Evolutionary conservation across 1,140 invertebrate species (phyloP), one percentile per base, ranked within the genome.

Genomic region (Steinernema khuongi): DNA sequence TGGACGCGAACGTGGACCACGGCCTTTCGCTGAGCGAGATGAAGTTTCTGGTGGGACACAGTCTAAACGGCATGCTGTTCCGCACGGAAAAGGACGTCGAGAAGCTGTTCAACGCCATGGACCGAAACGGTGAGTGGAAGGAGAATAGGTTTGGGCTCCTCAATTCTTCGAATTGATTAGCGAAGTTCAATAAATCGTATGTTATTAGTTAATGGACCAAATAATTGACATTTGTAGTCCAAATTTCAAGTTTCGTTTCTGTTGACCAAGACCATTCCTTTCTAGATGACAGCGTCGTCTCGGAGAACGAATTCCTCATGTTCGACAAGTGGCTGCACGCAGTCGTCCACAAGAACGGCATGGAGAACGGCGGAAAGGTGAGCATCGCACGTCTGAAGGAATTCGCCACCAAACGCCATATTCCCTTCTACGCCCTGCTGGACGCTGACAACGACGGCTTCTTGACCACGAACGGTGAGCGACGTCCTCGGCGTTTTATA

Each of bases 321-420:
- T 60, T 60, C 50, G 50, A 60, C 50, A 60, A 60, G 19, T 60
- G 50, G 50, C 50, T 60, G 11, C 7, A 60, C 50, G 50, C 50
- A 22, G 50, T 60, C 7, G 50, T 60, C 7, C 14, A 60, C 50
- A 60, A 60, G 22, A 60, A 26, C 50, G 50, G 4, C 7, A 26
- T 60, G 11, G 50, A 60, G 22, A 60, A 60, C 50, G 50, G 50
- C 11, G 50, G 50, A 7, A 60, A 60, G 26, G 26, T 60, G 14
- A 60, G 50, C 50, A 60, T 60, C 26, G 50, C 50, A n/a, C 50
- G 50, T 60, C 50, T 60, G 11, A 60, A 60, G 50, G 50, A 60
- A 22, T 60, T 60, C 19, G 50, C 50, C 50, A 60, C 11, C 50
- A 60, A 60, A 22, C 50, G 50, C 19, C 11, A 60, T 60, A n/a